phyloP scores from a whole-genome alignment of 2,797 vertebrate species.

The Balearica regulorum region DNA sequence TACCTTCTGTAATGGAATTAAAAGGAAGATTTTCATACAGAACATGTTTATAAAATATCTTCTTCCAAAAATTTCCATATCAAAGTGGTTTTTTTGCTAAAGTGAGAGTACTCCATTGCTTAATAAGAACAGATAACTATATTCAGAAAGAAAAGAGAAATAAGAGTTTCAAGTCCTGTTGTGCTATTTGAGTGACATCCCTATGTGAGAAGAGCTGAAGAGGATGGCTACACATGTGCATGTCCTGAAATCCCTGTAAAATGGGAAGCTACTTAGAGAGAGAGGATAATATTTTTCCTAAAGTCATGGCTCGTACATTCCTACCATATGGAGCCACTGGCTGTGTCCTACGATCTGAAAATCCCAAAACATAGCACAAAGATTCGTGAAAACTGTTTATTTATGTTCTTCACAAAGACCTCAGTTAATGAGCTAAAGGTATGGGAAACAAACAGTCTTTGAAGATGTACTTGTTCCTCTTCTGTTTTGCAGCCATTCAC shows the following conservation, averaged over 20 bases:
- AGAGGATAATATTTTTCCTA: neutral
- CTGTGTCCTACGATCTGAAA: neutral
- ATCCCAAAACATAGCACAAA: neutral
- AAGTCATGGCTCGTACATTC: fast-evolving
- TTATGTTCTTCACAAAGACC: neutral
- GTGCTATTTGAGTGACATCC: neutral
- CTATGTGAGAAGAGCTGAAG: neutral
- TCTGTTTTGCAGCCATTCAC: neutral
- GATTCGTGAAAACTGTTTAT: neutral
- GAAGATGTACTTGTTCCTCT: neutral
- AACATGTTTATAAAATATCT: neutral
- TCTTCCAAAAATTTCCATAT: neutral
- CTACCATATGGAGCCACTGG: neutral
- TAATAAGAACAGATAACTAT: neutral
- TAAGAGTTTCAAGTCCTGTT: neutral
- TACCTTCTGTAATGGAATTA: neutral
- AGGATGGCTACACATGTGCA: neutral
- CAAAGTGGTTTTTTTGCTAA: neutral
- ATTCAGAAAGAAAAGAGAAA: neutral
- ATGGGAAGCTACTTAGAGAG: neutral
- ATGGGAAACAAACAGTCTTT: neutral
- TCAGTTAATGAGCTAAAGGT: neutral
- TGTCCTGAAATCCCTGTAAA: neutral
- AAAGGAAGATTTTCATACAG: neutral
- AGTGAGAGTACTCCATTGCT: neutral